Evolutionary conservation across 2,113 vertebrate genomes (phyloP), one percentile per base, ranked within the genome.

Genomic region (Cyanoderma ruficeps): DNA sequence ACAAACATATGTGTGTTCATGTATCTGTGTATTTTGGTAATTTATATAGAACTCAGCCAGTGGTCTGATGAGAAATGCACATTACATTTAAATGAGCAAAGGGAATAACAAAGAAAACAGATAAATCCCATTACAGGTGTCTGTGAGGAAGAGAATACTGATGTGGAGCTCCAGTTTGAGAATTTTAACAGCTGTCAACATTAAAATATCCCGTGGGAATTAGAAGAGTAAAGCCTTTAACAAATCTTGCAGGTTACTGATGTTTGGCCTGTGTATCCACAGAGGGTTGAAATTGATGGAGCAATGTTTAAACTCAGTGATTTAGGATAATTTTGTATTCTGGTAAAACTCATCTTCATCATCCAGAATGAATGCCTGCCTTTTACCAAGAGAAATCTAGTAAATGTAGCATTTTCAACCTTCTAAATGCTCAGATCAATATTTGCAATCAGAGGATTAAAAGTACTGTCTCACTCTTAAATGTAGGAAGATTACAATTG

Each of bases 151-250:
- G 72, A 82, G 88, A 97, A 95, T 95, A 94, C 3, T 56, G 82
- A 97, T 93, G 74, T 88, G 93, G 78, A 97, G 94, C 91, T 97
- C 93, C 81, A 97, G 91, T 96, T 49, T 94, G 96, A 97, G 96
- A 97, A 97, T 93, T 94, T 93, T 65, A 94, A 96, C 97, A 98
- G 97, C 97, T 98, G 98, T 96, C 97, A 97, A 94, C 95, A 95
- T 97, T 97, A 94, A 97, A 97, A 97, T 71, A 82, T 42, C 82
- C 95, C 95, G 83, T 82, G 97, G 92, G 96, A 97, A 92, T 93
- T 76, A 77, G 81, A 91, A 97, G 90, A 96, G 76, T 82, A 96
- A 97, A 97, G 89, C 82, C 92, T 95, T 96, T 89, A 96, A 96
- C 95, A 97, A 87, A 97, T 94, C 94, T 96, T 97, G 85, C 84